phyloP scores from a whole-genome alignment of 2,113 vertebrate species.

The Festucalex cinctus region DNA sequence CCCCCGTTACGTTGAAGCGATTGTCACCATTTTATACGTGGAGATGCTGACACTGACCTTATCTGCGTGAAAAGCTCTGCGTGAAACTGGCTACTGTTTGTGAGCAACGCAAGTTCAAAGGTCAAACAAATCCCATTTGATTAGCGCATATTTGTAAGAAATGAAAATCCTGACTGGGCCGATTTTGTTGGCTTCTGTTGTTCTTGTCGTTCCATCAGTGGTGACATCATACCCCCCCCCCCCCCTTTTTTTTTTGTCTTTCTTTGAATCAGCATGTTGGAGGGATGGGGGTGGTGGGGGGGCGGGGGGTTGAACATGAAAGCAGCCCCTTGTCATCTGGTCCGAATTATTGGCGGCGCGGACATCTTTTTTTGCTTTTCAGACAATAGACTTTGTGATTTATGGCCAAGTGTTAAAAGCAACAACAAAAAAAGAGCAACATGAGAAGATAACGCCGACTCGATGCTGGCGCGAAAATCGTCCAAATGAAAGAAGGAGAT shows the following conservation, averaged over 20 bases:
- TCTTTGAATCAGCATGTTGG: constrained; percentile 18
- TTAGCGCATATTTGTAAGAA: neutral
- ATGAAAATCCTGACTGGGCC: neutral
- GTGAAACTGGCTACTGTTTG: neutral
- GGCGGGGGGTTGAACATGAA: constrained; percentile 63
- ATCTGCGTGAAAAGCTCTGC: neutral
- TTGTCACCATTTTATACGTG: neutral
- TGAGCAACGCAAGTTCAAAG: neutral
- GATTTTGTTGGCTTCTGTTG: neutral
- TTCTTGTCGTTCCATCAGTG: neutral
- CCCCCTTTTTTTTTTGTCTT: neutral
- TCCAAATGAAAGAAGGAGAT: too few species aligned
- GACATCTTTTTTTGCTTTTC: constrained; percentile 82
- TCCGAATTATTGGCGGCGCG: constrained; percentile 72
- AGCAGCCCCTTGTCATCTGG: constrained; percentile 74
- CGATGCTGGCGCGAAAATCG: too few species aligned
- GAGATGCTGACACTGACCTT: neutral
- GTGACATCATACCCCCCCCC: neutral
- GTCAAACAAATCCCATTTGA: neutral
- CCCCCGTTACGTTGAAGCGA: too few species aligned
- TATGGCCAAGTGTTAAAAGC: constrained; percentile 80
- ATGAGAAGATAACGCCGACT: constrained; percentile 73
- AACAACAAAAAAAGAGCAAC: constrained; percentile 70
- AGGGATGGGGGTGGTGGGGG: neutral
- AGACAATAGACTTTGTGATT: constrained; percentile 83